Evolutionary conservation across 2,888 invertebrate genomes (phyloP), one percentile per base, ranked within the genome.

Genomic region (Entomobrya proxima): DNA sequence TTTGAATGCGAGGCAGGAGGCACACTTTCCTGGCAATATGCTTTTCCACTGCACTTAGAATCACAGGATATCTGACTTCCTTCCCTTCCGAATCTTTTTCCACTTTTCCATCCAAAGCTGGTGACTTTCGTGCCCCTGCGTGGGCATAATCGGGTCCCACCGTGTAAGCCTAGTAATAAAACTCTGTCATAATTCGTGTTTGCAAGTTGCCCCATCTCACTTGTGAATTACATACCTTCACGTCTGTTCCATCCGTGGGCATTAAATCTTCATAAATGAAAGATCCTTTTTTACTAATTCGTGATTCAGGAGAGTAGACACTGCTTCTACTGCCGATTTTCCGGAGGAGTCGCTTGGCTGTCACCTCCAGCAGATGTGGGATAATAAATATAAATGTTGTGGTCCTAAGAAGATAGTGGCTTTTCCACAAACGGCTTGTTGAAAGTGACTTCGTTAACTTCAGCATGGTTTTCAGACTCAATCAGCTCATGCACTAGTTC

Each of bases 221-320:
- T n/a, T n/a, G n/a, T n/a, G n/a, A 44, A 27, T 86, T 86, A n/a
- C n/a, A n/a, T 90, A 94, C 94, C 92, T 95, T 95, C 2, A 95
- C 94, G 92, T 95, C 95, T 5, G 94, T 94, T 5, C 99, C 99
- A 94, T 99, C 99, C 47, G 99, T 99, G 6, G 99, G 99, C 98
- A 99, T 99, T 92, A 99, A 99, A 92, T 99, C 99, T 94, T 99
- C 99, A 92, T 99, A 99, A 91, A 99, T 98, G 92, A 97, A 99
- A 13, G 98, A 98, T 61, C 99, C 99, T 72, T 97, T 97, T 93
- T 98, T 98, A 80, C 99, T 94, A 7, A 99, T 98, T 91, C 98
- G 94, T 61, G 98, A 98, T 92, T 98, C 98, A 7, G 98, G 97
- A 0, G 98, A 98, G 92, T 99, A 99, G 85, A 99, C 98, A 92